A percentile compares a stretch with the other conserved stretches of the same genome.
These are phyloP conservation scores for Coluber constrictor DNA, from an alignment of 2,797 vertebrate species.

Conservation along the genomic window DNA sequence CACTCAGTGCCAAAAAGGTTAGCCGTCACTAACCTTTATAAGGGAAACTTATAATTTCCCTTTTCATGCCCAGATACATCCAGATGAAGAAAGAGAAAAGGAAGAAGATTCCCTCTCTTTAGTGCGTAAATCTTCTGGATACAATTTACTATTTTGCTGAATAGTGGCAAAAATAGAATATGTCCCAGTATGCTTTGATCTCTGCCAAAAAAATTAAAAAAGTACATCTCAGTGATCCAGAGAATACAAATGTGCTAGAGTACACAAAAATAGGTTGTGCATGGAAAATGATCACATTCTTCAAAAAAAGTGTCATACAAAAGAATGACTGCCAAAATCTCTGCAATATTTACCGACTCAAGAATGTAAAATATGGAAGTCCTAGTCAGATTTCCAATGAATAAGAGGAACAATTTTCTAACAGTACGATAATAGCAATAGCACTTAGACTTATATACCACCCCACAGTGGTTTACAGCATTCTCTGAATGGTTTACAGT, in stretches of 20 bases:
- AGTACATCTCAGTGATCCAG: neutral
- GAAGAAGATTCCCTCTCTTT: neutral
- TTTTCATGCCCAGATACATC: neutral
- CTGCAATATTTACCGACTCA: neutral
- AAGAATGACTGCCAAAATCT: neutral
- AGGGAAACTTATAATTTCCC: neutral
- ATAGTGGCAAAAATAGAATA: neutral
- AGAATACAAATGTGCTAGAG: no score
- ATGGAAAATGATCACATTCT: neutral
- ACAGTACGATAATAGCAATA: neutral
- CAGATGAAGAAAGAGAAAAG: neutral
- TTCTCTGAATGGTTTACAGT: neutral
- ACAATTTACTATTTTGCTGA: neutral
- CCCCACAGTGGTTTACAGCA: neutral
- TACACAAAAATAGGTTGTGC: neutral
- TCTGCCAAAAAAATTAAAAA: no score
- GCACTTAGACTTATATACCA: neutral
- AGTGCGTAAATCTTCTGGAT: neutral
- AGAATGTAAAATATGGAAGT: neutral
- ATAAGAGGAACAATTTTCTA: neutral
- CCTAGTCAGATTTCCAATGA: neutral
- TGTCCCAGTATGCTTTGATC: neutral
- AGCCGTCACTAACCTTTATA: no score
- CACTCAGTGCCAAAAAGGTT: no score
- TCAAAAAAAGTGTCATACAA: neutral